These are phyloP conservation scores for Luidia sarsii DNA, from an alignment of 53 echinoderm and acorn worm species.

Conservation along the genomic window DNA sequence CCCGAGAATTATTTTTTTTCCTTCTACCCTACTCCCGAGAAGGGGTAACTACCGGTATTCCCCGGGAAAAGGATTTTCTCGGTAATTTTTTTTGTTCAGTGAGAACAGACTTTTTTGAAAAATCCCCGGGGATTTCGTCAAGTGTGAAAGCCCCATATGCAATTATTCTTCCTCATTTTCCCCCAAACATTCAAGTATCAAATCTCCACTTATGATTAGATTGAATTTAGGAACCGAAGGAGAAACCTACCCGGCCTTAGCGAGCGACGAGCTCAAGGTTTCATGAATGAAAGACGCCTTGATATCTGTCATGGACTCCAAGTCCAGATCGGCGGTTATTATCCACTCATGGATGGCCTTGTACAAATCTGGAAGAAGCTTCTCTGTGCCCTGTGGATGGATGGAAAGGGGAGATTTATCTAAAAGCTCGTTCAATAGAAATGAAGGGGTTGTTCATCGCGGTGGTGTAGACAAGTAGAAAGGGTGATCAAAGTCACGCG, in stretches of 20 bases:
- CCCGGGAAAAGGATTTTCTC: too few relatives aligned
- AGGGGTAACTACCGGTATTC: too few relatives aligned
- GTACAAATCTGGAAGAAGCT: constrained; percentile 47
- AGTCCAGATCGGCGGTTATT: constrained; percentile 41
- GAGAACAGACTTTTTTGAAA: too few relatives aligned
- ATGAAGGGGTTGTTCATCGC: too few relatives aligned
- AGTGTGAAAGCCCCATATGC: too few relatives aligned
- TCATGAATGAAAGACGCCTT: constrained; percentile 23
- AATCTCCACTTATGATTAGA: background rate
- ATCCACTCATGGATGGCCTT: constrained; percentile 59
- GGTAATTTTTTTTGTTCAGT: too few relatives aligned
- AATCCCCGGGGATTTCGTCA: too few relatives aligned
- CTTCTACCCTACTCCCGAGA: too few relatives aligned
- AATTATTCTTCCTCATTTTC: background rate
- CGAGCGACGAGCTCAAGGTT: background rate
- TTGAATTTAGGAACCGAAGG: background rate
- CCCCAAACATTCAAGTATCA: background rate
- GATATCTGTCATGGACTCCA: background rate
- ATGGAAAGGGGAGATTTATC: background rate
- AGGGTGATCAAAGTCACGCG: too few relatives aligned
- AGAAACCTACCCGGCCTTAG: constrained; percentile 40
- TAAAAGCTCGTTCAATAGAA: too few relatives aligned
- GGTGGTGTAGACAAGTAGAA: too few relatives aligned
- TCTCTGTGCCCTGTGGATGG: constrained; percentile 57
- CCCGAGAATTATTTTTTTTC: too few relatives aligned